Evolutionary conservation across 2,888 invertebrate species (phyloP).

Genomic region (Alloscopus bannaensis): DNA sequence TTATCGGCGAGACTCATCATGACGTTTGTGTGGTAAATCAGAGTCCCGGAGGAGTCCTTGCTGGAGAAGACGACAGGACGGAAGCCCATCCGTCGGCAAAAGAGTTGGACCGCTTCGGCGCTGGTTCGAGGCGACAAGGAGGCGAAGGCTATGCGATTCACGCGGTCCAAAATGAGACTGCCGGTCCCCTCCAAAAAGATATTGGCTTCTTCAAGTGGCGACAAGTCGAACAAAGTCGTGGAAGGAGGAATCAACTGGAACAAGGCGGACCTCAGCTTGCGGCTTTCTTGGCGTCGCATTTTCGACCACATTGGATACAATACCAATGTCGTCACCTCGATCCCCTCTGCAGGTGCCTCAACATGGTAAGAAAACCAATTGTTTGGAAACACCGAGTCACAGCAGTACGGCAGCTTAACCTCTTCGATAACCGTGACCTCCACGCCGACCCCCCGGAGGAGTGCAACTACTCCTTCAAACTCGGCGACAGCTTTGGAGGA

Average conservation of each 20-base stretch:
- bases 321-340: slow-evolving; percentile 29
- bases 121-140: slow-evolving; percentile 64
- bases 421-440: slow-evolving; percentile 60
- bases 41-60: slow-evolving; percentile 50
- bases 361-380: slow-evolving; percentile 68
- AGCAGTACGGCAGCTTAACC: slow-evolving; percentile 54
- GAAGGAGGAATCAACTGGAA: slow-evolving; percentile 39
- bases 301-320: slow-evolving; percentile 69
- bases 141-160: slow-evolving; percentile 63
- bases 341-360: not conserved
- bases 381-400: slow-evolving; percentile 70
- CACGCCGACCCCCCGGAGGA: slow-evolving; percentile 53
- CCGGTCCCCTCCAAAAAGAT: slow-evolving; percentile 71
- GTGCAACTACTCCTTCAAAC: slow-evolving; percentile 62
- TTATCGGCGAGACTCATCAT: slow-evolving; percentile 67
- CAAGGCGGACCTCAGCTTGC: slow-evolving; percentile 6
- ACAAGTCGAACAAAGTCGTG: slow-evolving; percentile 51
- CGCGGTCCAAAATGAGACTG: slow-evolving; percentile 67
- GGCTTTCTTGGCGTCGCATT: slow-evolving; percentile 63
- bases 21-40: slow-evolving; percentile 71
- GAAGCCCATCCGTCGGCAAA: slow-evolving; percentile 59
- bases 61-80: slow-evolving; percentile 58
- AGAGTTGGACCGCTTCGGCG: slow-evolving; percentile 55
- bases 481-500: slow-evolving; percentile 61
- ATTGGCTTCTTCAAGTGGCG: slow-evolving; percentile 59